Base-by-base conservation (phyloP, 2,888 invertebrate species). In the Pseudococcus viburni region DNA sequence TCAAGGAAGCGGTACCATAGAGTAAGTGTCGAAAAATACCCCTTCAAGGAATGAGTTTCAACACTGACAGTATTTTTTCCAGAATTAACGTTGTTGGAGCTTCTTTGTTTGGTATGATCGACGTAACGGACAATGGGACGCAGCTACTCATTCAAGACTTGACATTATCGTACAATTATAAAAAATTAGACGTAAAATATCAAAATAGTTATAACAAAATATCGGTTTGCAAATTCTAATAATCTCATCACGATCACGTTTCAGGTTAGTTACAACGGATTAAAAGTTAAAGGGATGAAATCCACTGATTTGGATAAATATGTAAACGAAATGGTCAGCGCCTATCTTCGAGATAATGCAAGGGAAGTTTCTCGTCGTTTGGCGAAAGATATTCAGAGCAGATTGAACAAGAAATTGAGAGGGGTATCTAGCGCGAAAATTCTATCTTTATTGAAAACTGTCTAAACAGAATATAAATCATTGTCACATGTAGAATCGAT, bases 351-450 rank as follows among this genome's bases (percentile, higher is more conserved):
- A 22, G 73, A 73, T 46, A 86, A 86, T 68, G 15, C 86, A 2
- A 68, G 68, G 73, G 26, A 39, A 46, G 64, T 86, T 19, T 68
- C 73, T 11, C 12, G 42, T 39, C 68, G 86, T 64, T 64, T 86
- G 1, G 86, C 86, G 4, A 42, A 86, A 42, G 86, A 77, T 22
- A 73, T 86, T 46, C 68, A 48, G 73, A 86, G 6, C 26, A 68
- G 48, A 46, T 33, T 86, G 26, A 86, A 86, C 73, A 68, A 64
- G n/a, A 86, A 86, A 73, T 42, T 86, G 26, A 86, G 73, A 77
- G 86, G 86, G 4, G 73, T 86, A 86, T 86, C 86, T 15, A 73
- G 48, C 26, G 68, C 46, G 26, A 86, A 86, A 73, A 73, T 86
- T 8, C n/a, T 86, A 8, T 68, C 86, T 15, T 19, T 86, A 22